Evolutionary conservation across 1,140 invertebrate species (phyloP).

Genomic region (Lithobius niger): DNA sequence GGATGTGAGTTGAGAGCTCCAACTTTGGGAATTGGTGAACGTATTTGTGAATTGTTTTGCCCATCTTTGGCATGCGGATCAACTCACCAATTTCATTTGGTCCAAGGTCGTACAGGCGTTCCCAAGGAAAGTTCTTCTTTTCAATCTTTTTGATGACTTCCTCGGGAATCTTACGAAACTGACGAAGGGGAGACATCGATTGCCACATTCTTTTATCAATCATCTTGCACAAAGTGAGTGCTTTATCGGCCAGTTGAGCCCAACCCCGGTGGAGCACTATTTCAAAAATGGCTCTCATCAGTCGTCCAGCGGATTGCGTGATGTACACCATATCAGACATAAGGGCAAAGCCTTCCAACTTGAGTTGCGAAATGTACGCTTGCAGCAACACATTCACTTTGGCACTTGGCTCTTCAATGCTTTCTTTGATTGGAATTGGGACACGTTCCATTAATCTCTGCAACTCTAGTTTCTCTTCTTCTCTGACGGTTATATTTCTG

Average conservation of each 20-base stretch:
- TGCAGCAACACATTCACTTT: constrained; percentile 93
- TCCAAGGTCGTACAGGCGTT: constrained; percentile 86
- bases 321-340: constrained; percentile 99
- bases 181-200: constrained; percentile 94
- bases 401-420: constrained; percentile 94
- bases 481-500: constrained; percentile 80
- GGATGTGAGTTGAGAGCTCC: constrained; percentile 87
- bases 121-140: constrained; percentile 93
- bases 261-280: constrained; percentile 83
- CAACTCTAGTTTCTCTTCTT: constrained; percentile 95
- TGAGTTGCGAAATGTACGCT: constrained; percentile 96
- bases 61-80: constrained; percentile 86
- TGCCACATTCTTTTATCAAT: constrained; percentile 99
- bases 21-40: constrained; percentile 95
- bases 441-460: constrained; percentile 95
- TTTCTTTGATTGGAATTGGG: constrained; percentile 98
- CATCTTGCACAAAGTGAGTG: constrained; percentile 95
- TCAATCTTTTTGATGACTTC: constrained; percentile 97
- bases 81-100: constrained; percentile 96
- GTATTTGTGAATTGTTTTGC: constrained; percentile 95
- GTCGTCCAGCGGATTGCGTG: constrained; percentile 87
- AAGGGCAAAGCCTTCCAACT: constrained; percentile 93
- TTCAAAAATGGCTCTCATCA: constrained; percentile 96
- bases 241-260: constrained; percentile 95
- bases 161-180: constrained; percentile 96